phyloP scores from a whole-genome alignment of 2,888 invertebrate species.

The Microplitis manilae region DNA sequence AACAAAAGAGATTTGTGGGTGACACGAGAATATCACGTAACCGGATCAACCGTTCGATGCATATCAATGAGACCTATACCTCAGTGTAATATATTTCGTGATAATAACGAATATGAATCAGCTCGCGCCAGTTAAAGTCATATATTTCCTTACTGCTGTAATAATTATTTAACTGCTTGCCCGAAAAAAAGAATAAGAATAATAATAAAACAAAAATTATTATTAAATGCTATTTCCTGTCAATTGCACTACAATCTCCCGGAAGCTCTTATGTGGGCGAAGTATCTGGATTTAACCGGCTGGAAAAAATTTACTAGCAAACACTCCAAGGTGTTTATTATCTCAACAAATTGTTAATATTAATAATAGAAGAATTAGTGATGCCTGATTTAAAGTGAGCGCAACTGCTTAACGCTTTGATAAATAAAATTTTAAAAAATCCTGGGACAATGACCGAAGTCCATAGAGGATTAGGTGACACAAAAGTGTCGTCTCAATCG shows the following conservation, averaged over 20 bases:
- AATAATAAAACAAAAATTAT: neutral
- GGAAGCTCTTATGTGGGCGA: constrained; percentile 11
- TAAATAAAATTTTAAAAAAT: neutral
- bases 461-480: constrained; percentile 37
- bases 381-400: neutral
- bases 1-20: constrained; percentile 12
- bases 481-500: constrained; percentile 51
- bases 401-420: neutral
- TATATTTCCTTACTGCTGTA: constrained; percentile 18
- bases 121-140: constrained; percentile 32
- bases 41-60: neutral
- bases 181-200: neutral
- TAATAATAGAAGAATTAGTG: neutral
- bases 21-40: constrained; percentile 17
- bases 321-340: neutral
- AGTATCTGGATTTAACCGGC: constrained; percentile 17
- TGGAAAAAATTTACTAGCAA: neutral
- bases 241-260: constrained; percentile 7
- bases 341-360: neutral
- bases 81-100: neutral
- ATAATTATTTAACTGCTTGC: neutral
- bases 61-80: neutral
- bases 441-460: constrained; percentile 55
- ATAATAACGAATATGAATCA: constrained; percentile 5
- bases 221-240: constrained; percentile 19